Evolutionary conservation across 2,888 invertebrate species (phyloP), one percentile per base, ranked within the genome.

Genomic region (Dasypogon diadema): DNA sequence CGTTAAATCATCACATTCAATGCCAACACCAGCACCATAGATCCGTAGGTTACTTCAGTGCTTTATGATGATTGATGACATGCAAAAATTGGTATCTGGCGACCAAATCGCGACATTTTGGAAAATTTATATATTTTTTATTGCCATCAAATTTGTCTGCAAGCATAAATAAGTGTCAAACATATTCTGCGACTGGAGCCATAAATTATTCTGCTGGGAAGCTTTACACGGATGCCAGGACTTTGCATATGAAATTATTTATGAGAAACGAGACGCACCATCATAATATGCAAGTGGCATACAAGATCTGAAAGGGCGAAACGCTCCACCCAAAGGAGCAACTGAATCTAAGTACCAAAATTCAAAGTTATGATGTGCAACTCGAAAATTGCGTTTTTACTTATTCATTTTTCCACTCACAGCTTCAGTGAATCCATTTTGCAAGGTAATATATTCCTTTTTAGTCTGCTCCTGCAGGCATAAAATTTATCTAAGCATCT

Each of bases 91-190:
- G 5, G 55, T 12, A 26, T 26, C 56, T 14, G 6, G 10, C 56
- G 14, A 56, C 56, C 14, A 56, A 56, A 26, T 18, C 18, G 30
- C 26, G 30, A 56, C 30, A 30, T 14, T 30, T 26, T 26, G 56
- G 56, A 4, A 14, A 56, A 24, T 56, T 26, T 56, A 56, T 56
- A 18, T 56, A 56, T 56, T 56, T 56, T 16, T 56, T 56, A 56
- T 14, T 24, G 56, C 30, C 26, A 14, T 30, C 24, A 18, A 18
- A 56, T 56, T 56, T 56, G 56, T 56, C 56, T 56, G 56, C 30
- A 14, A 4, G 56, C 30, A 56, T 56, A 56, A 56, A 56, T 56
- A 56, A 24, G 56, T 14, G 30, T 56, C 24, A 56, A 56, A 56
- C 30, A 24, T 26, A n/a, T 10, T 56, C 14, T 56, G 56, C 12